Percentiles rank a stretch among this genome's conserved stretches.
These are phyloP conservation scores for Darevskia nairensis DNA, from an alignment of 2,797 vertebrate species.

Conservation along the genomic window DNA sequence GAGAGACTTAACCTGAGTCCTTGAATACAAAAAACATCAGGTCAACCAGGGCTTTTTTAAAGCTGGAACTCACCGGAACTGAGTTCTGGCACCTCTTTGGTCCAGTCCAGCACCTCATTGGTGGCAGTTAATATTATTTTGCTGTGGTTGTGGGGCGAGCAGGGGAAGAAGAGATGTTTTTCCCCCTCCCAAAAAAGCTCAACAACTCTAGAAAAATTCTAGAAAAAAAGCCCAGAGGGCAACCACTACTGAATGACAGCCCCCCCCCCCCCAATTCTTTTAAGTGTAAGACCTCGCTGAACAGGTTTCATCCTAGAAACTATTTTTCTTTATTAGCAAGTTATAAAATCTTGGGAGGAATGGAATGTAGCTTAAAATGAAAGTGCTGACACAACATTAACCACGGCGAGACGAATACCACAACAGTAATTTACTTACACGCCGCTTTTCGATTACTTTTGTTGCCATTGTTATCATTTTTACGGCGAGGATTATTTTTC, in stretches of 20 bases:
- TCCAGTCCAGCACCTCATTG: no score
- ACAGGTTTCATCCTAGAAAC: conserved; percentile 11
- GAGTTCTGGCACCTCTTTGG: no score
- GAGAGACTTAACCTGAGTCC: background rate
- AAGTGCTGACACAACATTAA: conserved; percentile 70
- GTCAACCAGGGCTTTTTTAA: no score
- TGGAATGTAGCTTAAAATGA: conserved; percentile 58
- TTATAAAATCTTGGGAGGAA: conserved; percentile 43
- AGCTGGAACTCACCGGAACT: no score
- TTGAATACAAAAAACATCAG: background rate
- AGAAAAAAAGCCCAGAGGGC: background rate
- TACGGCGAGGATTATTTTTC: conserved; percentile 70
- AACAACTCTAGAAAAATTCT: no score
- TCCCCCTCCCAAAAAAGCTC: no score
- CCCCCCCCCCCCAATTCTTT: background rate
- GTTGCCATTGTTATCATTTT: conserved; percentile 70
- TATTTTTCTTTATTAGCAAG: conserved; percentile 53
- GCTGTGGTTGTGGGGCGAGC: no score
- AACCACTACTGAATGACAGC: background rate
- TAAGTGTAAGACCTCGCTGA: conserved; percentile 17
- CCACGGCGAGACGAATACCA: conserved; percentile 49
- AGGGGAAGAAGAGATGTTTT: no score
- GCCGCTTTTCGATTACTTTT: conserved; percentile 70
- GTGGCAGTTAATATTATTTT: no score
- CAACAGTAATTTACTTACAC: conserved; percentile 63